These are phyloP conservation scores for Micrasema longulum DNA, from an alignment of 1,140 invertebrate species.

Conservation along the genomic window DNA sequence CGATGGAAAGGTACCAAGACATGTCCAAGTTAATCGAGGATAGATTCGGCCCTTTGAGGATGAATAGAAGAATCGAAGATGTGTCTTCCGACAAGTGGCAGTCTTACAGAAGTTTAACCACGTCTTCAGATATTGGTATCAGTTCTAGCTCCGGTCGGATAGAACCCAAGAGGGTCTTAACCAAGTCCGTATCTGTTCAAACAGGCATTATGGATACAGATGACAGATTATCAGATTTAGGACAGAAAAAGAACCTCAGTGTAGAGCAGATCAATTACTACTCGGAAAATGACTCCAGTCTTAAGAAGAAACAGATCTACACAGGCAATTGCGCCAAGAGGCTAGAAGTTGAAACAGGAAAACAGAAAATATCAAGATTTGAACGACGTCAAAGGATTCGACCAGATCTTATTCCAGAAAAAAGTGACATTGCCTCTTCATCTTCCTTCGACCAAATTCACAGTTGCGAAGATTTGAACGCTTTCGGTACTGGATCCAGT, in stretches of 20 bases:
- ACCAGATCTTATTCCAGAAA: conserved; percentile 67
- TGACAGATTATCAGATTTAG: conserved; percentile 64
- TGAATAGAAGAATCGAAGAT: conserved; percentile 60
- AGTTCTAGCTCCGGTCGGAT: conserved; percentile 61
- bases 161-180: conserved; percentile 65
- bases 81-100: conserved; percentile 64
- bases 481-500: conserved; percentile 65
- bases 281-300: conserved; percentile 66
- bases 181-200: conserved; percentile 67
- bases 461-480: conserved; percentile 68
- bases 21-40: conserved; percentile 73
- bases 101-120: conserved; percentile 66
- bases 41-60: conserved; percentile 66
- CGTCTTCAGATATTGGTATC: conserved; percentile 67
- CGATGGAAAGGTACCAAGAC: conserved; percentile 72
- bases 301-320: conserved; percentile 51
- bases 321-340: conserved; percentile 65
- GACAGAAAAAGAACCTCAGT: conserved; percentile 65
- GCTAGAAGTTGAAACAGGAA: conserved; percentile 63
- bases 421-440: conserved; percentile 64
- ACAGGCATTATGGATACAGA: conserved; percentile 66
- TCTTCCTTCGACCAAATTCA: conserved; percentile 68
- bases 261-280: conserved; percentile 68
- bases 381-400: conserved; percentile 67
- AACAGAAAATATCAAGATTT: conserved; percentile 64